Conservation (phyloP, 2,888 invertebrate genomes). For the Heliconius aoede region DNA sequence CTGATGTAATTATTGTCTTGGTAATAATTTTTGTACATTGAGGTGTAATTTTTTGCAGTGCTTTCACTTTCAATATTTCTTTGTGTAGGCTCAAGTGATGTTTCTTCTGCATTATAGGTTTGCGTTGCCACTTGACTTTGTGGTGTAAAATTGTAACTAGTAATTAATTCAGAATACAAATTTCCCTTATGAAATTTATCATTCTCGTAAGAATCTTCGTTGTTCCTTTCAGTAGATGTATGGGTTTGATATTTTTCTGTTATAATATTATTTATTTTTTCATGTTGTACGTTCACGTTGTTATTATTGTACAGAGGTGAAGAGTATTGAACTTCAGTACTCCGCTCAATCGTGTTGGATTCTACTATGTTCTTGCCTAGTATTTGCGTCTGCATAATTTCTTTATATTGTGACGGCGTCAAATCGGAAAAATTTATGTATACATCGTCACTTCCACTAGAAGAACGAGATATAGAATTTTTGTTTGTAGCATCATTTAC, state of each 20-base stretch:
- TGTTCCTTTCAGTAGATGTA: conserved; percentile 25
- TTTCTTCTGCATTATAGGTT: conserved; percentile 65
- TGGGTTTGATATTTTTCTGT: conserved; percentile 28
- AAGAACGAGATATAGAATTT: conserved; percentile 76
- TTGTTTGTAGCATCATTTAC: conserved; percentile 62
- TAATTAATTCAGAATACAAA: conserved; percentile 59
- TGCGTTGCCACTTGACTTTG: conserved; percentile 65
- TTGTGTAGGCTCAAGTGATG: conserved; percentile 58
- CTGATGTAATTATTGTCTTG: conserved; percentile 20
- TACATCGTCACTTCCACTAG: conserved; percentile 70
- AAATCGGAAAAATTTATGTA: conserved; percentile 76
- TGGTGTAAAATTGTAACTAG: conserved; percentile 60
- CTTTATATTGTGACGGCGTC: conserved; percentile 73
- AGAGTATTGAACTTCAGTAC: conserved; percentile 29
- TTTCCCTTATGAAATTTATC: conserved; percentile 8
- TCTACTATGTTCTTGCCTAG: conserved; percentile 53
- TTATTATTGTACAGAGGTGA: conserved; percentile 18
- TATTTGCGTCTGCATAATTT: conserved; percentile 68
- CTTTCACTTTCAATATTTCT: conserved; percentile 48
- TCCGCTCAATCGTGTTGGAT: conserved; percentile 45
- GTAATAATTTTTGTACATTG: conserved; percentile 12
- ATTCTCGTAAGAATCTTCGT: background rate
- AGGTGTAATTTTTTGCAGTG: conserved; percentile 31
- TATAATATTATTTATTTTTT: background rate
- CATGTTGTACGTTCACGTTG: background rate